Evolutionary conservation across 2,797 vertebrate genomes (phyloP).

Genomic region (Diplodus puntazzo): DNA sequence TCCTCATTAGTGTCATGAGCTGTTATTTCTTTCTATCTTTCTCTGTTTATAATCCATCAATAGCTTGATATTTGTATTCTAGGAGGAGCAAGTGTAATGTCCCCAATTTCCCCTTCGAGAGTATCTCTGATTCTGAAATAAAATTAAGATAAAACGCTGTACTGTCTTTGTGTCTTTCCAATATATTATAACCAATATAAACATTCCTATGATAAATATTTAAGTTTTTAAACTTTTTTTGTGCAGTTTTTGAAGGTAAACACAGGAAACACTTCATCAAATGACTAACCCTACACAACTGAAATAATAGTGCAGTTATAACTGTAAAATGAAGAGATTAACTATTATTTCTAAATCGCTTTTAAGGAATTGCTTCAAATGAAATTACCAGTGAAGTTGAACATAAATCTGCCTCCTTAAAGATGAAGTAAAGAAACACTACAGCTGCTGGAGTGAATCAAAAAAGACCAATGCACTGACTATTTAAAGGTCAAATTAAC

Average conservation of each 20-base stretch:
- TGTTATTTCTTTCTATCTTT: neutral
- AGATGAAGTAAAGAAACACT: neutral
- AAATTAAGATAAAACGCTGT: constrained; percentile 8
- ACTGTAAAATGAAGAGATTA: neutral
- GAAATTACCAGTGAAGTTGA: neutral
- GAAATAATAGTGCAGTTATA: neutral
- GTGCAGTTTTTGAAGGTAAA: neutral
- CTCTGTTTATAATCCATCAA: too few relatives aligned
- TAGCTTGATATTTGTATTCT: too few relatives aligned
- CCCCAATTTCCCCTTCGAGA: too few relatives aligned
- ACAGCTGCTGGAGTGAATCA: neutral
- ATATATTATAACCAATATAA: neutral
- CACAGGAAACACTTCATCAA: too few relatives aligned
- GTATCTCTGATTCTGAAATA: neutral
- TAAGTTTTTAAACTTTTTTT: too few relatives aligned
- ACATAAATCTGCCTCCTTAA: neutral
- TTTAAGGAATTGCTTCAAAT: constrained; percentile 2
- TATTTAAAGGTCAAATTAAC: neutral
- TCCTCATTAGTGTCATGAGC: neutral
- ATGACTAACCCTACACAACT: too few relatives aligned
- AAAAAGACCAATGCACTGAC: neutral
- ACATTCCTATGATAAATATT: neutral
- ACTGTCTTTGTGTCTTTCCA: constrained; percentile 17
- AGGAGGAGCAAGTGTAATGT: too few relatives aligned
- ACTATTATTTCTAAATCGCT: neutral